phyloP scores from a whole-genome alignment of 2,113 vertebrate species.

The Harpagus bidentatus region DNA sequence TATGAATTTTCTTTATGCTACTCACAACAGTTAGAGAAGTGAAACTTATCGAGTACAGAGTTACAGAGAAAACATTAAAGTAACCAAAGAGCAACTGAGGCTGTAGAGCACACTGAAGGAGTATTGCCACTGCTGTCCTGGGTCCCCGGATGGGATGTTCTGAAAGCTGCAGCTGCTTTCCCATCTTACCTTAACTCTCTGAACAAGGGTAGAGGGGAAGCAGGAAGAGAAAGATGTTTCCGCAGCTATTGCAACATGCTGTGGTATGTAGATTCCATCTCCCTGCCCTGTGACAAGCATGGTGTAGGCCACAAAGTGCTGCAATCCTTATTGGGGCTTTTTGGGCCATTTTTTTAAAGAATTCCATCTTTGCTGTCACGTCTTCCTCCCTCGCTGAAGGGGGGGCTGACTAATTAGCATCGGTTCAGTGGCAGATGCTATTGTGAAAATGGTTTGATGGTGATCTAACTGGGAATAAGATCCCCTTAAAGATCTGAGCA shows the following conservation, averaged over 20 bases:
- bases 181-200: neutral
- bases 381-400: neutral
- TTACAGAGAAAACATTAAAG: neutral
- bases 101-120: neutral
- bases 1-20: neutral
- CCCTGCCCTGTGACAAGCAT: conserved; percentile 37
- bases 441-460: conserved; percentile 25
- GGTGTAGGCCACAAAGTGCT: conserved; percentile 33
- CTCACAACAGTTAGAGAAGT: neutral
- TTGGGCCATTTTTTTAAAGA: neutral
- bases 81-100: neutral
- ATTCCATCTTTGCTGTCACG: neutral
- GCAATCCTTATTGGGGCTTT: conserved; percentile 27
- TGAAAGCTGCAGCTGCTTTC: neutral
- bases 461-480: neutral
- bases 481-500: neutral
- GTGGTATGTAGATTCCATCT: conserved; percentile 4
- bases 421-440: neutral
- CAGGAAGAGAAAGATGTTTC: neutral
- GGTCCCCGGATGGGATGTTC: neutral
- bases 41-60: neutral
- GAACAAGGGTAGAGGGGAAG: conserved; percentile 14
- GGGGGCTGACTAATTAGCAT: conserved; percentile 33
- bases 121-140: neutral
- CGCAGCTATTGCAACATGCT: neutral